Conservation (phyloP, 2,797 vertebrate species). For the Phataginus tetradactyla region DNA sequence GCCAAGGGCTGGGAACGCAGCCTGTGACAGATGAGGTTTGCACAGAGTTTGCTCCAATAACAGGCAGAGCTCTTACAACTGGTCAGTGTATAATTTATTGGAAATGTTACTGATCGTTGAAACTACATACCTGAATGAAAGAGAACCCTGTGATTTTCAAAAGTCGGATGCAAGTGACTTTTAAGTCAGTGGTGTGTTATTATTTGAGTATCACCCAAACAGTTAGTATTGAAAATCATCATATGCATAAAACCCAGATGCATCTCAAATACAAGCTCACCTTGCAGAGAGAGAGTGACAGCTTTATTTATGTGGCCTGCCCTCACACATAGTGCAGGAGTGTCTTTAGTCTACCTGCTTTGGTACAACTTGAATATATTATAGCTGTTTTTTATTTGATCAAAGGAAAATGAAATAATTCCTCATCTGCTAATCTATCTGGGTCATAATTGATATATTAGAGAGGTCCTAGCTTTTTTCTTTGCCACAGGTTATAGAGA, state of each 20-base stretch:
- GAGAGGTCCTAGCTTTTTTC: constrained; percentile 37
- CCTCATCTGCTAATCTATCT: constrained; percentile 55
- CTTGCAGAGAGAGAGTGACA: constrained; percentile 32
- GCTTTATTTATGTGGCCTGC: constrained; percentile 58
- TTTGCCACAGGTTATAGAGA: constrained; percentile 43
- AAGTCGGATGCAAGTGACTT: constrained; percentile 80
- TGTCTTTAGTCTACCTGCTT: neutral
- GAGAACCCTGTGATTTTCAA: constrained; percentile 84
- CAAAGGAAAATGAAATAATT: constrained; percentile 72
- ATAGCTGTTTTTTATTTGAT: constrained; percentile 53
- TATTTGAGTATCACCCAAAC: constrained; percentile 71
- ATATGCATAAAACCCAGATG: constrained; percentile 72
- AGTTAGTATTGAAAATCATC: constrained; percentile 77
- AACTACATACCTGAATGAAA: constrained; percentile 83
- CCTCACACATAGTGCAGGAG: neutral
- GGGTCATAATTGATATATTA: constrained; percentile 64
- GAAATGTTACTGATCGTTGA: constrained; percentile 84
- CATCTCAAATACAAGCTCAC: constrained; percentile 43
- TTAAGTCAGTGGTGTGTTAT: constrained; percentile 71
- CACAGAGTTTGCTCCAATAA: constrained; percentile 63
- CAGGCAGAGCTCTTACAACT: constrained; percentile 77
- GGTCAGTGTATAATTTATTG: constrained; percentile 87
- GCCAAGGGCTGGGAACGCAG: neutral
- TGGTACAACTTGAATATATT: constrained; percentile 61
- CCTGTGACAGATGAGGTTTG: constrained; percentile 51